Conservation (phyloP, 2,888 invertebrate species). For the Hesperia comma region DNA sequence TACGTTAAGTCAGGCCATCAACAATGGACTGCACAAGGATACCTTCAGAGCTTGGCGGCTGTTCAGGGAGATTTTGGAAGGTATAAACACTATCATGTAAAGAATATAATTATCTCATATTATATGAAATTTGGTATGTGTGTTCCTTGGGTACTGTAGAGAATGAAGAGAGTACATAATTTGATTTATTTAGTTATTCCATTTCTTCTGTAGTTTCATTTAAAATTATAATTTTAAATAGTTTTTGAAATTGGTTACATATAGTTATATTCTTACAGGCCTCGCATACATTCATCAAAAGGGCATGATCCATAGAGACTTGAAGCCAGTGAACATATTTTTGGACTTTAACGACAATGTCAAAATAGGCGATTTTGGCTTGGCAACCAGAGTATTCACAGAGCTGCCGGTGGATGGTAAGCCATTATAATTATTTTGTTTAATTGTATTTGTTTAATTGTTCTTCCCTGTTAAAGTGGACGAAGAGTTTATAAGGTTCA, state of each 20-base stretch:
- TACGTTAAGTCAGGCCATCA: conserved; percentile 93
- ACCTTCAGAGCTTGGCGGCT: conserved; percentile 93
- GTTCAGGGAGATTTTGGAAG: conserved; percentile 97
- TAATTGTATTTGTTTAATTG: not conserved
- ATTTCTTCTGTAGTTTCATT: too few species aligned
- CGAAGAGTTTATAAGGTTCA: too few species aligned
- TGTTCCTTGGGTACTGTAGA: too few species aligned
- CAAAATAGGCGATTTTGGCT: conserved; percentile 99
- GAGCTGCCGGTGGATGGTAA: conserved; percentile 74
- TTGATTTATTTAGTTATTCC: too few species aligned
- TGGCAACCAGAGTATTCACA: conserved; percentile 90
- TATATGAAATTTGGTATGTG: too few species aligned
- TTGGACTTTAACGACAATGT: conserved; percentile 97
- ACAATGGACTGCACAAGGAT: conserved; percentile 90
- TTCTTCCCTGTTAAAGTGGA: too few species aligned
- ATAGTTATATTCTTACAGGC: conserved; percentile 52
- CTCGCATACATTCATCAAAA: conserved; percentile 96
- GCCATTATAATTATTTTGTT: too few species aligned
- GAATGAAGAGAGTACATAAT: too few species aligned
- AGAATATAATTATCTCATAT: too few species aligned
- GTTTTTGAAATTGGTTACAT: too few species aligned
- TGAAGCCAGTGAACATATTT: conserved; percentile 96
- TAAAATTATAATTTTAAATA: too few species aligned
- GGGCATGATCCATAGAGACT: conserved; percentile 93
- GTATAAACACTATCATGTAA: conserved; percentile 23